Evolutionary conservation across 1,140 invertebrate species (phyloP).

Genomic region (Microplitis demolitor): DNA sequence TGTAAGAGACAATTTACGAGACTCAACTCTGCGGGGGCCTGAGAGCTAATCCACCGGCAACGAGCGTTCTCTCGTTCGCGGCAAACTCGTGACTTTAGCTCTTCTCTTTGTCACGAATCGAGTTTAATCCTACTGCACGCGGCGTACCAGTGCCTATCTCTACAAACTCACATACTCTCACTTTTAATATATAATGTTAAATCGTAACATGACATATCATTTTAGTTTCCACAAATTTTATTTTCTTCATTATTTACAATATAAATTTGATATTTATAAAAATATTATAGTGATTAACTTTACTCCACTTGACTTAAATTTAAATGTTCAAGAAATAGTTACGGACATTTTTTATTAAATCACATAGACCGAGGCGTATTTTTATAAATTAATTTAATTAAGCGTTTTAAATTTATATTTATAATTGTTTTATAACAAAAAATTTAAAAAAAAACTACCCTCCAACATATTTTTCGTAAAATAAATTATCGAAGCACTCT

Average conservation of each 20-base stretch:
- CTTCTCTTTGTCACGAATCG: constrained; percentile 29
- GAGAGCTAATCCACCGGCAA: constrained; percentile 36
- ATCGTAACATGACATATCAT: neutral
- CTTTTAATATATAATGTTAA: no score
- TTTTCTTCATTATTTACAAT: neutral
- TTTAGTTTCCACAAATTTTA: neutral
- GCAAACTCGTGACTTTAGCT: constrained; percentile 27
- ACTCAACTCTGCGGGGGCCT: constrained; percentile 24
- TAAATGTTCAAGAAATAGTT: no score
- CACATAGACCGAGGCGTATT: no score
- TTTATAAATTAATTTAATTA: no score
- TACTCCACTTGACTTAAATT: no score
- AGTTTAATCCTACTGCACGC: constrained; percentile 21
- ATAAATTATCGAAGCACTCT: neutral
- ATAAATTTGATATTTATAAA: neutral
- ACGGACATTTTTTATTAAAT: no score
- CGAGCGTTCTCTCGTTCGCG: constrained; percentile 36
- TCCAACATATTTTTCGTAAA: neutral
- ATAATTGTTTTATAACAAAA: neutral
- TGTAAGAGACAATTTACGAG: constrained; percentile 43
- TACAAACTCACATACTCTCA: neutral
- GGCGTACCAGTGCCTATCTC: neutral
- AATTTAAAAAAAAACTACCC: neutral
- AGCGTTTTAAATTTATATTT: no score
- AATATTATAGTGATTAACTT: no score